These are phyloP conservation scores for Ceuthmochares aereus DNA, from an alignment of 2,113 vertebrate genomes.

Conservation along the genomic window DNA sequence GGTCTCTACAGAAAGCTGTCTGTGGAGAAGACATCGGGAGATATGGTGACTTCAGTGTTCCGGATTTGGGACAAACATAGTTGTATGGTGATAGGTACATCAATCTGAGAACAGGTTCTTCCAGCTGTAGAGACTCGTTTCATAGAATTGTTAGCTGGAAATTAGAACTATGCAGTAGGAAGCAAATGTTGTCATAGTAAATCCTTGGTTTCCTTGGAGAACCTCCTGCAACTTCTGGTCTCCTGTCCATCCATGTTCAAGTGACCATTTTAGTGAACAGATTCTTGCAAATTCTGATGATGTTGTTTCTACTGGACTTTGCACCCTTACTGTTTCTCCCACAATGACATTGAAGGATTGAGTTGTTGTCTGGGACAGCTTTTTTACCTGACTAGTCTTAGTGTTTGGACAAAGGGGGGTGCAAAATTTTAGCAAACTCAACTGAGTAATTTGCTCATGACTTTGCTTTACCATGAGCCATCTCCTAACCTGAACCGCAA, in stretches of 20 bases:
- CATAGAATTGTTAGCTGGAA: neutral
- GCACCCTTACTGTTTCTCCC: neutral
- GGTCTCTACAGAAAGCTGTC: neutral
- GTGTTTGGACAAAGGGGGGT: neutral
- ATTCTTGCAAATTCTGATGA: neutral
- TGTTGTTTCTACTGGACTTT: neutral
- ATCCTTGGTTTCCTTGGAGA: neutral
- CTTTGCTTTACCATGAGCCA: neutral
- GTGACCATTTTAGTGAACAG: neutral
- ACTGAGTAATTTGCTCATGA: neutral
- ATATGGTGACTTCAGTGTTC: neutral
- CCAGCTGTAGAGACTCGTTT: neutral
- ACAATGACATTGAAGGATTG: neutral
- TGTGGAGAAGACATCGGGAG: neutral
- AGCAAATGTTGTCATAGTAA: neutral
- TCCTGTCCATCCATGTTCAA: neutral
- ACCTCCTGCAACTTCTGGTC: neutral
- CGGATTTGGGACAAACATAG: neutral
- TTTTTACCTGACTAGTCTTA: neutral
- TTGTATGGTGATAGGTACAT: fast-evolving
- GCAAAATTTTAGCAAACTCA: neutral
- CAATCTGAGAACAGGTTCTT: neutral
- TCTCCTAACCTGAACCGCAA: neutral
- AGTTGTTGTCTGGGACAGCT: neutral
- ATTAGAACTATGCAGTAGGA: neutral